Percentiles rank a stretch among this genome's conserved stretches.
phyloP scores from a whole-genome alignment of 2,113 vertebrate species.

The Xenopus laevis region DNA sequence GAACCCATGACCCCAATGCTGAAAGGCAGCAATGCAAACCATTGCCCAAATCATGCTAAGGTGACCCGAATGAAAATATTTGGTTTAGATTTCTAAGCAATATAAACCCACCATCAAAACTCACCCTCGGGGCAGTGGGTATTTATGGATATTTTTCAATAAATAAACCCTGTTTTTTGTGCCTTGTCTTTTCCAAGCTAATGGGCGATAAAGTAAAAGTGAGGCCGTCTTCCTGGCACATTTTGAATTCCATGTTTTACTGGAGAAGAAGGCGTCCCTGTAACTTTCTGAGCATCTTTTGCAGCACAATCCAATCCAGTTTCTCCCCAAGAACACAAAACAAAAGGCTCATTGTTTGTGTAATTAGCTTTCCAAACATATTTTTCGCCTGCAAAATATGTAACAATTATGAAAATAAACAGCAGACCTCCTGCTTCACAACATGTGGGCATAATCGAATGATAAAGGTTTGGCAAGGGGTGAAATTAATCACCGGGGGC shows the following conservation, averaged over 20 bases:
- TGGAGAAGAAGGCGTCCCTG: not conserved
- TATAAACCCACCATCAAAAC: too few relatives aligned
- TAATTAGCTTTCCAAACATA: constrained; percentile 9
- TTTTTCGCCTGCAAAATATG: constrained; percentile 14
- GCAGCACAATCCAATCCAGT: not conserved
- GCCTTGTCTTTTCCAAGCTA: too few relatives aligned
- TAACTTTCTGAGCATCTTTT: constrained; percentile 11
- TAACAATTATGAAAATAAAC: constrained; percentile 26
- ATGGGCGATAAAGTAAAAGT: not conserved
- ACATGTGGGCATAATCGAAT: constrained; percentile 18
- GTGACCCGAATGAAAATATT: too few relatives aligned
- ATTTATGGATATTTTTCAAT: too few relatives aligned
- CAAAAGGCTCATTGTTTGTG: not conserved
- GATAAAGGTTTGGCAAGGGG: constrained; percentile 1
- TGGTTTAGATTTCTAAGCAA: too few relatives aligned
- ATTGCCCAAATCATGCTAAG: too few relatives aligned
- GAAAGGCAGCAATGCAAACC: too few relatives aligned
- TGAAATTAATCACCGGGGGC: not conserved
- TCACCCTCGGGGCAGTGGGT: too few relatives aligned
- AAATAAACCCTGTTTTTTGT: too few relatives aligned
- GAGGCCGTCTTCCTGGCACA: not conserved
- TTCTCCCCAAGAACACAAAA: not conserved
- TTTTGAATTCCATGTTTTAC: constrained; percentile 1
- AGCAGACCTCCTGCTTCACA: constrained; percentile 3
- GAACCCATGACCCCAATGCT: too few relatives aligned